phyloP scores from a whole-genome alignment of 1,140 invertebrate genomes.

The Pseudomyrmex cubaensis region DNA sequence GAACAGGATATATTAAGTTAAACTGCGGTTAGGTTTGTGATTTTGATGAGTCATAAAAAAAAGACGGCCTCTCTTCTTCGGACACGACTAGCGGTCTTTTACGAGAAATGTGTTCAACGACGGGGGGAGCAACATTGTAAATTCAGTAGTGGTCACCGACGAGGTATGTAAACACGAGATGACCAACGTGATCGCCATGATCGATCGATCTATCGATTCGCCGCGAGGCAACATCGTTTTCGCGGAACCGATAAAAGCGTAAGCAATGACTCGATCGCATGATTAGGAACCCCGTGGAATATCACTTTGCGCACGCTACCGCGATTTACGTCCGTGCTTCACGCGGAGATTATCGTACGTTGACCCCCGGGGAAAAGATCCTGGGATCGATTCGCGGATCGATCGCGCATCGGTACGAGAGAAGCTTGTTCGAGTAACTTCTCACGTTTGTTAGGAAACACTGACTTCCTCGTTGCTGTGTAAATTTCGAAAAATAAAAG shows the following conservation, averaged over 20 bases:
- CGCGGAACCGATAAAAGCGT: constrained; percentile 70
- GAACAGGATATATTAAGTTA: too few species aligned
- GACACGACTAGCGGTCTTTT: constrained; percentile 11
- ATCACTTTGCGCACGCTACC: constrained; percentile 47
- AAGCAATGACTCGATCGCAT: constrained; percentile 64
- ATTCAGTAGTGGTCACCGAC: constrained; percentile 75
- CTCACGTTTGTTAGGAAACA: too few species aligned
- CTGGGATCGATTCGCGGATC: background rate
- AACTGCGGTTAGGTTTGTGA: background rate
- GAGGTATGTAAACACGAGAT: constrained; percentile 82
- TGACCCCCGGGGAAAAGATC: background rate
- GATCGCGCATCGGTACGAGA: background rate
- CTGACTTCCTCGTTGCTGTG: background rate
- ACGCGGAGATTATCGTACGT: constrained; percentile 17
- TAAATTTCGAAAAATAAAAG: background rate
- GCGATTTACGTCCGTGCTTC: constrained; percentile 20
- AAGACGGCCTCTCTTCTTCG: background rate
- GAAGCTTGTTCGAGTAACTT: background rate
- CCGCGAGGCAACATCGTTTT: constrained; percentile 66
- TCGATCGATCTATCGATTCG: constrained; percentile 70
- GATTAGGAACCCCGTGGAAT: constrained; percentile 63
- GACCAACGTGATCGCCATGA: constrained; percentile 80
- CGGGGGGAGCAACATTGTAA: constrained; percentile 71
- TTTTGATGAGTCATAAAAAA: background rate
- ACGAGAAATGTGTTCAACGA: constrained; percentile 63